A percentile compares a stretch with the other conserved stretches of the same genome.
Conservation (phyloP, 2,113 vertebrate genomes). For the Phyllostomus discolor region DNA sequence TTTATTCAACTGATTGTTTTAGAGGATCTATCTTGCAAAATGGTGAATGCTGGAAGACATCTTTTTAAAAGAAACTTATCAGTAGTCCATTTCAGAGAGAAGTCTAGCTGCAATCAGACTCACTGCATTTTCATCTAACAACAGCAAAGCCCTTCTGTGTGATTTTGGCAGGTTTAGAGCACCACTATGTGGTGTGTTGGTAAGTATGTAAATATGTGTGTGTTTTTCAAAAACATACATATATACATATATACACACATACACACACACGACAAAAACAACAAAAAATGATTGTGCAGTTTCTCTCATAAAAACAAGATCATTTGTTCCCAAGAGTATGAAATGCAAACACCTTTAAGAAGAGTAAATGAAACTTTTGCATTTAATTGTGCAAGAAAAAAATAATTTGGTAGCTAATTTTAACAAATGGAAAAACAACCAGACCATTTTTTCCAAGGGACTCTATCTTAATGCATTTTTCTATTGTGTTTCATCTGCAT, state of each 20-base stretch:
- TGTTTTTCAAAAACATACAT: not conserved
- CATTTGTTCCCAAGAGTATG: slow-evolving; percentile 29
- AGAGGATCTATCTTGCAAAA: slow-evolving; percentile 68
- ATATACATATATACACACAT: not conserved
- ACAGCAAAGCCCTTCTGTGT: not conserved
- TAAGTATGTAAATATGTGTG: slow-evolving; percentile 32
- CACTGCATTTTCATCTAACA: slow-evolving; percentile 62
- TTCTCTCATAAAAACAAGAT: slow-evolving; percentile 40
- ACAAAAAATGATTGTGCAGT: not conserved
- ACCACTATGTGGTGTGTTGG: slow-evolving; percentile 81
- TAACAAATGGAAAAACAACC: slow-evolving; percentile 54
- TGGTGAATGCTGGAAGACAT: slow-evolving; percentile 68
- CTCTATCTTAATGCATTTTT: slow-evolving; percentile 70
- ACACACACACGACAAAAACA: not conserved
- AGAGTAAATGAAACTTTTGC: slow-evolving; percentile 20
- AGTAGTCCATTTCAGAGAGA: slow-evolving; percentile 72
- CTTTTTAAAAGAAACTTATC: slow-evolving; percentile 65
- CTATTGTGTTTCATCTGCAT: slow-evolving; percentile 74
- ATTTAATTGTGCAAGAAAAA: slow-evolving; percentile 53
- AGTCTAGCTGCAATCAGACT: slow-evolving; percentile 58
- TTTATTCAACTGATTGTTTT: slow-evolving; percentile 77
- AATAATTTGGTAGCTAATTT: slow-evolving; percentile 65
- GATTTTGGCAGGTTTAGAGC: slow-evolving; percentile 79
- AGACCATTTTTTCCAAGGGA: slow-evolving; percentile 53
- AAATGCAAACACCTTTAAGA: slow-evolving; percentile 36